phyloP scores from a whole-genome alignment of 2,888 invertebrate genomes.

The Ischnura elegans region DNA sequence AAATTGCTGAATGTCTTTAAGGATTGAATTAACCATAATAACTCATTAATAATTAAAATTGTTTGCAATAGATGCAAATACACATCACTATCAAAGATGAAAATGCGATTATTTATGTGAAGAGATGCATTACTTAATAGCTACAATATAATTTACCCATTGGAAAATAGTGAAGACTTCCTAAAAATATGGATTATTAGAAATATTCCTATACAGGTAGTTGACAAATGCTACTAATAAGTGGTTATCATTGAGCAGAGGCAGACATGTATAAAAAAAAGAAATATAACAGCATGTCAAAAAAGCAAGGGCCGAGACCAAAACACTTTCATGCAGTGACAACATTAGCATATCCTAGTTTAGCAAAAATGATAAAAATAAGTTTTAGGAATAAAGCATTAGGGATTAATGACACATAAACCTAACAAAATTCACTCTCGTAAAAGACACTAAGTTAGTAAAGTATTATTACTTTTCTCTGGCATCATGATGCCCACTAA shows the following conservation, averaged over 20 bases:
- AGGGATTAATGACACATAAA: conserved; percentile 9
- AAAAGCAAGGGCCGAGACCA: conserved; percentile 33
- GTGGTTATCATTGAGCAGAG: too few species aligned
- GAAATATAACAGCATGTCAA: conserved; percentile 1
- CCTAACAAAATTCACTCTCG: conserved; percentile 29
- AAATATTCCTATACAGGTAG: too few species aligned
- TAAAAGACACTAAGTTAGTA: conserved; percentile 17
- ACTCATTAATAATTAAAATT: too few species aligned
- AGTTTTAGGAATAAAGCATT: conserved; percentile 46
- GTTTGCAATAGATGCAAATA: too few species aligned
- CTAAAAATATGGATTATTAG: too few species aligned
- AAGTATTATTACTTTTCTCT: neutral
- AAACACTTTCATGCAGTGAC: conserved; percentile 33
- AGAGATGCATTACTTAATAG: neutral
- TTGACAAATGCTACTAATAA: too few species aligned
- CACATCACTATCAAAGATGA: too few species aligned
- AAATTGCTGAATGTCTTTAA: too few species aligned
- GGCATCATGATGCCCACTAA: conserved; percentile 19
- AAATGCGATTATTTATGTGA: too few species aligned
- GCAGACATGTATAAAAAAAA: too few species aligned
- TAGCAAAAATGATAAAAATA: conserved; percentile 38
- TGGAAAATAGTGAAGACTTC: too few species aligned
- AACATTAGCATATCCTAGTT: neutral
- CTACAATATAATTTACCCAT: neutral
- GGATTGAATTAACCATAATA: too few species aligned